Evolutionary conservation across 2,888 invertebrate species (phyloP).

Genomic region (Volucella inanis): DNA sequence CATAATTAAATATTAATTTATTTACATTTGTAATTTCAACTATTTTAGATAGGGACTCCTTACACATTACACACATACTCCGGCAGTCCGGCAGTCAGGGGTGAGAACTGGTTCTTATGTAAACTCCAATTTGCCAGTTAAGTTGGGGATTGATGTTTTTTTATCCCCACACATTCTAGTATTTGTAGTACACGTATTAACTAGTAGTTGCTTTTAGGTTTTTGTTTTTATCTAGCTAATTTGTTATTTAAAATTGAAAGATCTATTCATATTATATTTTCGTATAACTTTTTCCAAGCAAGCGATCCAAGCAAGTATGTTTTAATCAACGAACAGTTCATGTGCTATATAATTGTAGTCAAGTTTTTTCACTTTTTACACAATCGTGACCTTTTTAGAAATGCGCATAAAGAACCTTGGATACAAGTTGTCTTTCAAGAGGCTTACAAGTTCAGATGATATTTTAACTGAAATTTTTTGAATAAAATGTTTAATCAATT

Average conservation of each 20-base stretch:
- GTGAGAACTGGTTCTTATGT: conserved; percentile 28
- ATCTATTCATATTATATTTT: background rate
- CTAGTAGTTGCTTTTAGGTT: background rate
- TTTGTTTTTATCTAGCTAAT: conserved; percentile 12
- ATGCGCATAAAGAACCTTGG: too few relatives aligned
- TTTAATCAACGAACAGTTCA: background rate
- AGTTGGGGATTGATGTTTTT: conserved; percentile 2
- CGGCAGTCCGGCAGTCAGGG: background rate
- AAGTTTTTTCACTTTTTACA: too few relatives aligned
- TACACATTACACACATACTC: background rate
- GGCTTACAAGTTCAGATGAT: too few relatives aligned
- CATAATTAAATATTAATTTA: conserved; percentile 61
- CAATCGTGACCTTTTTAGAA: too few relatives aligned
- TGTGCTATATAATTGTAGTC: too few relatives aligned
- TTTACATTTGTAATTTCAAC: conserved; percentile 54
- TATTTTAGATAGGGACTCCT: conserved; percentile 5
- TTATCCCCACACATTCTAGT: background rate
- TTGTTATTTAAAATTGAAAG: conserved; percentile 13
- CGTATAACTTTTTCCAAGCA: background rate
- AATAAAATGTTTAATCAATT: too few relatives aligned
- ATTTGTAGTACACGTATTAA: background rate
- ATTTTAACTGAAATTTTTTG: too few relatives aligned
- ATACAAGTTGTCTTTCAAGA: too few relatives aligned
- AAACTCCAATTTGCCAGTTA: conserved; percentile 37
- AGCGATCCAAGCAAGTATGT: background rate